Conservation (phyloP, 2,888 invertebrate species). For the Eubasilissa splendida region DNA sequence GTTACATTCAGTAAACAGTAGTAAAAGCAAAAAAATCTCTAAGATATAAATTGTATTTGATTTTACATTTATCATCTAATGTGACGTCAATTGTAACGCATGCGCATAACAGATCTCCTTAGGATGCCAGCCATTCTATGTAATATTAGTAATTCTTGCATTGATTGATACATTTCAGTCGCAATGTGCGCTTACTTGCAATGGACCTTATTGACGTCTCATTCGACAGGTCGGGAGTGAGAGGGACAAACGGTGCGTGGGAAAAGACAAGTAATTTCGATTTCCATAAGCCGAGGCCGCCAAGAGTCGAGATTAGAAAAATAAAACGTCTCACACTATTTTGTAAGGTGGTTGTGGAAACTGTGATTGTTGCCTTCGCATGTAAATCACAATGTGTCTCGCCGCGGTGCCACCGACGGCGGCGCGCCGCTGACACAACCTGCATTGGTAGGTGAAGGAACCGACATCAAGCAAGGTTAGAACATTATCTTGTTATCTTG, state of each 20-base stretch:
- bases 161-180: neutral
- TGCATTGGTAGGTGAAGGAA: neutral
- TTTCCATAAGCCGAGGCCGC: constrained; percentile 27
- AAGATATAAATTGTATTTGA: no score
- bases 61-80: no score
- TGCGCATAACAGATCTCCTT: no score
- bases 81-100: no score
- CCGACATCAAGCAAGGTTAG: constrained; percentile 26
- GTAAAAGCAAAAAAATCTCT: no score
- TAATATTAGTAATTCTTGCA: neutral
- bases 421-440: neutral
- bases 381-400: constrained; percentile 26
- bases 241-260: constrained; percentile 31
- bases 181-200: constrained; percentile 9
- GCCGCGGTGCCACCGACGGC: neutral
- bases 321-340: constrained; percentile 30
- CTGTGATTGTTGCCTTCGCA: constrained; percentile 5
- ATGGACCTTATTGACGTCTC: neutral
- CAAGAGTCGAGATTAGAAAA: constrained; percentile 17
- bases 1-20: no score
- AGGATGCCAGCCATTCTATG: no score
- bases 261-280: constrained; percentile 1
- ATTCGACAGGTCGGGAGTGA: neutral
- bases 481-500: neutral
- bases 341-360: constrained; percentile 28